A percentile compares a stretch with the other conserved stretches of the same genome.
These are phyloP conservation scores for Myzus persicae DNA, from an alignment of 1,140 invertebrate species.

Conservation along the genomic window DNA sequence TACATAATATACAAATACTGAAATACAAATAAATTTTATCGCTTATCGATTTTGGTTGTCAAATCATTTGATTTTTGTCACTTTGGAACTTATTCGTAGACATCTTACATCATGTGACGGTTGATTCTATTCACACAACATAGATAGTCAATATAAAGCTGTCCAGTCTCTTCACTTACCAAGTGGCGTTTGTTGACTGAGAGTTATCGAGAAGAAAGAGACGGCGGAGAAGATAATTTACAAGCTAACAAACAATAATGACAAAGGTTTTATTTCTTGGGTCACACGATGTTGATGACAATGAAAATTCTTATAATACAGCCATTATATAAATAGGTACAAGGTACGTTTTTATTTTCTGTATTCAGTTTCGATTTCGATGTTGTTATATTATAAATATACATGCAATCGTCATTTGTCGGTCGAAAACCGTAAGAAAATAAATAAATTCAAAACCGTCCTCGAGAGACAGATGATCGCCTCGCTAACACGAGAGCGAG, in stretches of 20 bases:
- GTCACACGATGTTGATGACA: neutral
- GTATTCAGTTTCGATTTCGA: neutral
- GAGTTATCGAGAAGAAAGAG: neutral
- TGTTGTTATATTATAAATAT: neutral
- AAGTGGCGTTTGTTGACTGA: neutral
- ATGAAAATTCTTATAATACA: neutral
- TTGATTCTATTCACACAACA: too few species aligned
- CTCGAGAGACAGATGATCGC: too few species aligned
- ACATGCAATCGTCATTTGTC: neutral
- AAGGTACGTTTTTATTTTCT: neutral
- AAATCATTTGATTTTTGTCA: too few species aligned
- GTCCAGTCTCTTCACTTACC: too few species aligned
- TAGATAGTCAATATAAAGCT: too few species aligned
- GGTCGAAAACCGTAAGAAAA: neutral
- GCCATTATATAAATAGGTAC: too few species aligned
- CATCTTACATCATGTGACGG: too few species aligned
- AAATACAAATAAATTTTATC: too few species aligned
- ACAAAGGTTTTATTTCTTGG: too few species aligned
- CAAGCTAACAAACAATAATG: neutral
- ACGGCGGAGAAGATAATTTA: neutral
- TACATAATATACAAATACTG: too few species aligned
- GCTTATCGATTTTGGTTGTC: too few species aligned
- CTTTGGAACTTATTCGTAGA: too few species aligned
- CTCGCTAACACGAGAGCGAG: neutral
- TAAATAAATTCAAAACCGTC: neutral